phyloP scores from a whole-genome alignment of 92 coral and sea anemone genomes.

The Zoanthus sociatus region DNA sequence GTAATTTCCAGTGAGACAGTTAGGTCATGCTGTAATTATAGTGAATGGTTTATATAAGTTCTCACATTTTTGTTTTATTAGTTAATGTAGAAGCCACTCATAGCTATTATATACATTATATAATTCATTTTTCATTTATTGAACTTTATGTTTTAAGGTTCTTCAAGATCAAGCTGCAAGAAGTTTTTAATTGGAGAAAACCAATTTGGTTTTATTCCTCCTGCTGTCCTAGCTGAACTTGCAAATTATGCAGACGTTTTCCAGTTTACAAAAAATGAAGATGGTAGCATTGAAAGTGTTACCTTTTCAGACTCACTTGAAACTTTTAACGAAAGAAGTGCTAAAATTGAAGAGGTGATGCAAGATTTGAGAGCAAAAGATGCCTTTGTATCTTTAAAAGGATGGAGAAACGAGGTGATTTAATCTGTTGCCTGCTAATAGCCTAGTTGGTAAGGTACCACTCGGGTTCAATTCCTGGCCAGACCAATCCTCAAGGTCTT shows the following conservation, averaged over 20 bases:
- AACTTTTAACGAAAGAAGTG: slow-evolving; percentile 79
- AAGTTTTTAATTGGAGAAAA: slow-evolving; percentile 83
- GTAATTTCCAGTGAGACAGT: too few relatives aligned
- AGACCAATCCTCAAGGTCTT: too few relatives aligned
- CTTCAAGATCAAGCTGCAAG: slow-evolving; percentile 73
- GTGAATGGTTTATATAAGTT: too few relatives aligned
- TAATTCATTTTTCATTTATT: not conserved
- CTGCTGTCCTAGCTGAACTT: slow-evolving; percentile 67
- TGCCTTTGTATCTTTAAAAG: slow-evolving; percentile 72
- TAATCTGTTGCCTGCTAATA: too few relatives aligned
- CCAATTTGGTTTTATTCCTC: slow-evolving; percentile 85
- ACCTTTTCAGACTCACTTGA: slow-evolving; percentile 69
- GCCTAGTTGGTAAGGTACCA: too few relatives aligned
- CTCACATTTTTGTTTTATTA: too few relatives aligned
- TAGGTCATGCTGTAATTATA: too few relatives aligned
- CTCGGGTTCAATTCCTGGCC: too few relatives aligned
- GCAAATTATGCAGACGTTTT: slow-evolving; percentile 71
- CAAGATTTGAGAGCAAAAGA: slow-evolving; percentile 76
- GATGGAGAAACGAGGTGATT: slow-evolving; percentile 96
- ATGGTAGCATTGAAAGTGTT: slow-evolving; percentile 67
- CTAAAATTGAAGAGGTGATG: slow-evolving; percentile 79
- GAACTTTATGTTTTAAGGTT: slow-evolving; percentile 59
- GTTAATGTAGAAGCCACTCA: not conserved
- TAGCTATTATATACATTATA: not conserved
- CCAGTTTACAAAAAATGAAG: slow-evolving; percentile 31